These are phyloP conservation scores for Ectropis grisescens DNA, from an alignment of 1,140 invertebrate species.

Conservation along the genomic window DNA sequence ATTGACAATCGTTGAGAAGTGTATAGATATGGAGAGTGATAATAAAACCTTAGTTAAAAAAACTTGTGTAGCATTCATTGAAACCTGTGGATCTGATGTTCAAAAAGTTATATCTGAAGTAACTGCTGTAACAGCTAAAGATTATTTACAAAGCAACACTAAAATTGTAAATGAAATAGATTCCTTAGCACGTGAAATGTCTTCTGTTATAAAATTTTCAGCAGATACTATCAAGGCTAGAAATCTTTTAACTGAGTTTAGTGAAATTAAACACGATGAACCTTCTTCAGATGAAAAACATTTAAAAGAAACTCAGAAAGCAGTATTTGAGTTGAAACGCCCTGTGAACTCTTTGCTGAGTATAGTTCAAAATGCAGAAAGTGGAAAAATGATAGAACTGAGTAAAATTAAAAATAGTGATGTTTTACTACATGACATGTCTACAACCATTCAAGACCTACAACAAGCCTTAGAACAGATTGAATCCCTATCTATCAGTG, in stretches of 20 bases:
- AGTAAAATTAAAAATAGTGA: constrained; percentile 30
- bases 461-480: constrained; percentile 64
- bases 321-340: constrained; percentile 58
- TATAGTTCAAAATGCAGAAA: constrained; percentile 38
- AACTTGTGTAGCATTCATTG: constrained; percentile 74
- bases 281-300: constrained; percentile 54
- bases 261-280: constrained; percentile 63
- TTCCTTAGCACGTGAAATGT: constrained; percentile 59
- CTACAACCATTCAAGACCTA: constrained; percentile 68
- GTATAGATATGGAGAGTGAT: constrained; percentile 75
- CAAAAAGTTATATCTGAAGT: constrained; percentile 41
- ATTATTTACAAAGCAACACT: constrained; percentile 23
- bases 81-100: constrained; percentile 69
- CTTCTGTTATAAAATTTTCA: constrained; percentile 64
- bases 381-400: constrained; percentile 18
- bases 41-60: constrained; percentile 75
- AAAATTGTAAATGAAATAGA: constrained; percentile 42
- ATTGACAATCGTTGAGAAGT: constrained; percentile 76
- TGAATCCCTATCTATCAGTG: constrained; percentile 41
- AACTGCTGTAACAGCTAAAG: constrained; percentile 17
- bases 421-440: constrained; percentile 61
- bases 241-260: constrained; percentile 61
- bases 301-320: constrained; percentile 63
- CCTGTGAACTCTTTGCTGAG: constrained; percentile 38
- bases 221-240: constrained; percentile 65